These are phyloP conservation scores for Sclerodermus sp. DNA, from an alignment of 2,888 invertebrate genomes.

Conservation along the genomic window DNA sequence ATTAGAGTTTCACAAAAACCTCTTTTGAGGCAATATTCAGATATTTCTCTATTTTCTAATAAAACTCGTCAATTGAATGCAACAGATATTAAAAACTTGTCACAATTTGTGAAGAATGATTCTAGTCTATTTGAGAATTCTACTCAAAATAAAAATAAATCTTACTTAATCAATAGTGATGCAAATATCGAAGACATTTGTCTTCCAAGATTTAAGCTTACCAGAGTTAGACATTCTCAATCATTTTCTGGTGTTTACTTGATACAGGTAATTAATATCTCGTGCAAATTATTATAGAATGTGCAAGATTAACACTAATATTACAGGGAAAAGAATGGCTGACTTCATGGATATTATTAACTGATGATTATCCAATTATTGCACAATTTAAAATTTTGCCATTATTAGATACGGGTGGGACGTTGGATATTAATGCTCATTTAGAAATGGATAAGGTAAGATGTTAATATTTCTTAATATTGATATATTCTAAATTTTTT, in stretches of 20 bases:
- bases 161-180: constrained; percentile 20
- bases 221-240: constrained; percentile 56
- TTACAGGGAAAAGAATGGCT: constrained; percentile 57
- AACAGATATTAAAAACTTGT: constrained; percentile 25
- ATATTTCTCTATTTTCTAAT: constrained; percentile 24
- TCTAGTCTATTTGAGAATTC: constrained; percentile 18
- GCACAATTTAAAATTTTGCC: constrained; percentile 56
- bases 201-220: constrained; percentile 54
- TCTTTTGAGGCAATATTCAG: constrained; percentile 29
- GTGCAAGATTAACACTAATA: neutral
- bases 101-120: constrained; percentile 14
- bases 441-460: constrained; percentile 53
- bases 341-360: constrained; percentile 57
- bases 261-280: constrained; percentile 47
- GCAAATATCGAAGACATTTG: constrained; percentile 39
- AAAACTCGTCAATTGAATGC: constrained; percentile 20
- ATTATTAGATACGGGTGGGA: constrained; percentile 59
- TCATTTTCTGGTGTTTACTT: constrained; percentile 58
- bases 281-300: neutral
- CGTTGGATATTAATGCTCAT: constrained; percentile 54
- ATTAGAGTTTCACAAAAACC: constrained; percentile 40
- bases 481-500: neutral
- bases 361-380: constrained; percentile 51
- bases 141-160: constrained; percentile 25
- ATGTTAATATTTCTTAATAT: neutral